Base-by-base conservation (phyloP, 2,797 vertebrate species). In the Adrianichthys oophorus region DNA sequence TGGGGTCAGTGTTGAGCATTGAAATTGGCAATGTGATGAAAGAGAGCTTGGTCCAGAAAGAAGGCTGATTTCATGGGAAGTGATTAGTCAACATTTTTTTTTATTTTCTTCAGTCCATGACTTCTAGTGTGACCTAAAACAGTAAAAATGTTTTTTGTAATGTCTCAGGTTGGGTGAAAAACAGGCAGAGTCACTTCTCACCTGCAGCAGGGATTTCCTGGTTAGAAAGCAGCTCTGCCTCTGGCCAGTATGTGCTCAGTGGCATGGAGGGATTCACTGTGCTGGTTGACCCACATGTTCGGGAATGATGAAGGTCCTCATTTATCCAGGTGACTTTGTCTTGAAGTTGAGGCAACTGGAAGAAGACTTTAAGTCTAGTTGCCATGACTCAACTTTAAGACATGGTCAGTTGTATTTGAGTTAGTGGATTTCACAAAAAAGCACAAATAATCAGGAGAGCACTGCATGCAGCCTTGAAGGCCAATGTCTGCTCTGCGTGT, bases 21-120 rank as follows among this genome's bases (percentile, higher is more conserved):
- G 10, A 7, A 15, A 79, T 10, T 64, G 71, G 57, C 60, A 65
- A 52, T 61, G 71, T 24, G 79, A 72, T 58, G 68, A 65, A 60
- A 62, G 70, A 44, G 72, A 86, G 89, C 55, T 87, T 90, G 72
- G 90, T 95, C 67, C 83, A 90, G 85, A 86, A 78, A 49, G 95
- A 98, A 74, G 88, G 88, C 53, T 98, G 96, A 92, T 98, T 94
- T 82, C 95, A 96, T 1, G 95, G 95, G 81, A 94, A 86, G 89
- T 89, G n/a, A 12, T 50, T 45, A 2, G 44, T 57, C 41, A 40
- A 45, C 24, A 26, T 17, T 29, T 8, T 16, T n/a, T n/a, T n/a
- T n/a, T n/a, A n/a, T 6, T 12, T 62, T 44, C 13, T 7, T 10
- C 18, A 40, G 7, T 48, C 3, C 42, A 4, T 37, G 10, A 45